phyloP scores from a whole-genome alignment of 2,888 invertebrate species.

The Branchipolynoe longqiensis region DNA sequence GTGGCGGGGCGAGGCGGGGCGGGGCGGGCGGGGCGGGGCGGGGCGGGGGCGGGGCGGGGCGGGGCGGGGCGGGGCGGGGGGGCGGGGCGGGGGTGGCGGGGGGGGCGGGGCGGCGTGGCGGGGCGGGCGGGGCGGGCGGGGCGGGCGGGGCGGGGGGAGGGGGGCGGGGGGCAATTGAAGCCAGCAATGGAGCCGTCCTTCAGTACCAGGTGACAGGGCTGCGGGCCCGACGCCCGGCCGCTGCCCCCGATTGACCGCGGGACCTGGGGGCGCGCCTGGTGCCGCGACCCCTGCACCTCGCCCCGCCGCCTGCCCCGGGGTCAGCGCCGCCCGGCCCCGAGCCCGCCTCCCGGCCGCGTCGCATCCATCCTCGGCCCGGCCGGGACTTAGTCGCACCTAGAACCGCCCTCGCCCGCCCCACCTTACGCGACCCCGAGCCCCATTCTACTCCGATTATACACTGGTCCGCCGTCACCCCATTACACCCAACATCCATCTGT shows the following conservation, averaged over 20 bases:
- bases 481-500: too few relatives aligned
- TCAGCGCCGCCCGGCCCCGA: background rate
- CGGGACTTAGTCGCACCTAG: conserved; percentile 18
- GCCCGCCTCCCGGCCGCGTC: background rate
- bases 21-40: background rate
- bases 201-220: conserved; percentile 11
- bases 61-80: background rate
- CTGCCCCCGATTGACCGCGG: conserved; percentile 44
- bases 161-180: background rate
- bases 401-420: background rate
- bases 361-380: conserved; percentile 27
- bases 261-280: background rate
- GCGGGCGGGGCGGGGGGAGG: background rate
- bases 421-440: too few relatives aligned
- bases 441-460: too few relatives aligned
- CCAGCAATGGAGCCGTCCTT: conserved; percentile 15
- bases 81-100: background rate
- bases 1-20: too few relatives aligned
- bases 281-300: conserved; percentile 43
- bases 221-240: background rate
- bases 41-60: background rate
- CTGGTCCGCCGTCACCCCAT: too few relatives aligned
- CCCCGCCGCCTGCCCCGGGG: conserved; percentile 13
- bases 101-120: background rate
- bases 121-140: background rate